These are phyloP conservation scores for Todus mexicanus DNA, from an alignment of 2,797 vertebrate species.

Conservation along the genomic window DNA sequence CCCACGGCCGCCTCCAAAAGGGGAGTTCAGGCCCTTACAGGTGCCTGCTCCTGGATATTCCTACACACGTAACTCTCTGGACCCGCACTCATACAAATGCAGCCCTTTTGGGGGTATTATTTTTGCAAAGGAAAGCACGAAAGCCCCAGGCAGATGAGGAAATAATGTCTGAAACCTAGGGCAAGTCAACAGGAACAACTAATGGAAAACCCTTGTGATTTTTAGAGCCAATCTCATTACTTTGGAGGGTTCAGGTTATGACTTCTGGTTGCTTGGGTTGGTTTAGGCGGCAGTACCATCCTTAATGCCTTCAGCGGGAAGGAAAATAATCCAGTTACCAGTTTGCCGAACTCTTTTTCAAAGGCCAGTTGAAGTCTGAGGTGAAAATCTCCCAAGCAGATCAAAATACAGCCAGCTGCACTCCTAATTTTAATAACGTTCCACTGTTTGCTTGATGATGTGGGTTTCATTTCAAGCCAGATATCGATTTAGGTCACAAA, in stretches of 20 bases:
- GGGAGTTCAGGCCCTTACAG: background rate
- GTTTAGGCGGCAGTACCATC: background rate
- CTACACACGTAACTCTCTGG: fast-evolving
- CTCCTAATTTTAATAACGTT: slow-evolving; percentile 8
- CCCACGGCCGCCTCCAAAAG: background rate
- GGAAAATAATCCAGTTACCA: background rate
- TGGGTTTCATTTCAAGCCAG: slow-evolving; percentile 22
- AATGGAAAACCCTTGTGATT: background rate
- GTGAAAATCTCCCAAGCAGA: slow-evolving; percentile 12
- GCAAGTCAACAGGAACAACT: background rate
- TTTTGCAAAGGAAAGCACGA: background rate
- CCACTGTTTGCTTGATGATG: background rate
- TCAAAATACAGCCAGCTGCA: slow-evolving; percentile 30
- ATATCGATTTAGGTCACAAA: background rate
- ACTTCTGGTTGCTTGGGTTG: background rate
- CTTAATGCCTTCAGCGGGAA: background rate
- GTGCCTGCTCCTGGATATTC: background rate
- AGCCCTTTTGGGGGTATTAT: background rate
- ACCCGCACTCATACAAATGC: background rate
- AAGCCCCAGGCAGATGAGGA: background rate
- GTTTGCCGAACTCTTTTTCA: background rate
- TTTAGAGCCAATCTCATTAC: background rate
- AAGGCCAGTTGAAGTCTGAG: background rate
- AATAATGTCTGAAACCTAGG: background rate
- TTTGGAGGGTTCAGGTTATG: background rate